These are phyloP conservation scores for Euura saliciscinereae DNA, from an alignment of 1,140 invertebrate genomes.

Conservation along the genomic window DNA sequence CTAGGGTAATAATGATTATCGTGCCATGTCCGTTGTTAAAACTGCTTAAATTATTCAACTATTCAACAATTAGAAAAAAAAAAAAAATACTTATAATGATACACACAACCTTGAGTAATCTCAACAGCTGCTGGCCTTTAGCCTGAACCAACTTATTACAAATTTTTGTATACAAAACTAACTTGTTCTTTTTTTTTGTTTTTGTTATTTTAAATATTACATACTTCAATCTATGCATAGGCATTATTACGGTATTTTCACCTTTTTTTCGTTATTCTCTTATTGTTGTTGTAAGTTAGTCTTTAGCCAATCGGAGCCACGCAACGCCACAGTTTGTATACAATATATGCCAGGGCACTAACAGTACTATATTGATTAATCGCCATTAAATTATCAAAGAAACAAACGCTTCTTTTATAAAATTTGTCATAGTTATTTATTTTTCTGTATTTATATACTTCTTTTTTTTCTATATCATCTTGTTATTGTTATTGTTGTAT, in stretches of 20 bases:
- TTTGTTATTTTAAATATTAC: slow-evolving; percentile 4
- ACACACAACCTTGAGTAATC: slow-evolving; percentile 62
- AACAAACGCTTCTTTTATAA: neutral
- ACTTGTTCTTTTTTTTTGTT: slow-evolving; percentile 18
- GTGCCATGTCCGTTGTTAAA: neutral
- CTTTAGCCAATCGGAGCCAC: slow-evolving; percentile 15
- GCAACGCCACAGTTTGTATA: slow-evolving; percentile 30
- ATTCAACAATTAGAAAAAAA: slow-evolving; percentile 53
- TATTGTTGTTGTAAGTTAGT: slow-evolving; percentile 6
- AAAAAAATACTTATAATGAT: slow-evolving; percentile 58
- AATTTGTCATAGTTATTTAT: slow-evolving; percentile 3
- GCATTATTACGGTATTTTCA: slow-evolving; percentile 20
- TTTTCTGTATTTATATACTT: neutral
- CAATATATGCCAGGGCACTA: slow-evolving; percentile 41
- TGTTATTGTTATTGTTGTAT: no score
- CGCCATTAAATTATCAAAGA: neutral
- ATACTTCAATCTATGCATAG: slow-evolving; percentile 2
- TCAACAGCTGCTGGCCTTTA: slow-evolving; percentile 58
- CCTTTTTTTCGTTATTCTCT: slow-evolving; percentile 15
- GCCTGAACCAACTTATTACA: slow-evolving; percentile 48
- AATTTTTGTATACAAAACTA: slow-evolving; percentile 47
- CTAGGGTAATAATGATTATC: neutral
- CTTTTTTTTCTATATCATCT: neutral
- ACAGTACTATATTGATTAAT: slow-evolving; percentile 17
- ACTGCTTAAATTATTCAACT: slow-evolving; percentile 35